Evolutionary conservation across 2,797 vertebrate genomes (phyloP).

Genomic region (Staurois parvus): DNA sequence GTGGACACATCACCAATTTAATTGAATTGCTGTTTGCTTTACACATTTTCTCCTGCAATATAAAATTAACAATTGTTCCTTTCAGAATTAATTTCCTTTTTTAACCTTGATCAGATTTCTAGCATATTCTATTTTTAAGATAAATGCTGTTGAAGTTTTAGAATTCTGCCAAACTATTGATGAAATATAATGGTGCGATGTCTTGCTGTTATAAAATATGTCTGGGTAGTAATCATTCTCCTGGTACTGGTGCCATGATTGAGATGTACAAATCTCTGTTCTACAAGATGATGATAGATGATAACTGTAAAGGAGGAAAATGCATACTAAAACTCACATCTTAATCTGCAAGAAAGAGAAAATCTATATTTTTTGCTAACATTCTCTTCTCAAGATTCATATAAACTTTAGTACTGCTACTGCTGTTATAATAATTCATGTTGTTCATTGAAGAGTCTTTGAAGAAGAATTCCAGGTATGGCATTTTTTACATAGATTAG

Average conservation of each 20-base stretch:
- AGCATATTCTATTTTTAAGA: neutral
- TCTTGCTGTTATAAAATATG: conserved; percentile 41
- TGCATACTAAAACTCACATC: neutral
- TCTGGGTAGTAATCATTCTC: conserved; percentile 28
- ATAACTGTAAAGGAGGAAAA: conserved; percentile 22
- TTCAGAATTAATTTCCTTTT: neutral
- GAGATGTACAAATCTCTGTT: conserved; percentile 25
- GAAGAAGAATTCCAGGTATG: neutral
- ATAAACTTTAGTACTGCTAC: neutral
- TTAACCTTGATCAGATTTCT: neutral
- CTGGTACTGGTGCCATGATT: conserved; percentile 13
- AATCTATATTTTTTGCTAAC: neutral
- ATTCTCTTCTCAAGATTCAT: neutral
- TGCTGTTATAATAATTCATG: neutral
- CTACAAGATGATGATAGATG: conserved; percentile 29
- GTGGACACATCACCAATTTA: neutral
- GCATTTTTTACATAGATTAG: too few species aligned
- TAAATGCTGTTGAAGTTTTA: conserved; percentile 30
- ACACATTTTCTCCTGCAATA: neutral
- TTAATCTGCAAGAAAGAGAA: neutral
- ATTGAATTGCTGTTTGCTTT: neutral
- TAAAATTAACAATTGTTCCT: neutral
- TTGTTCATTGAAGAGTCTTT: neutral
- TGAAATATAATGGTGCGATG: conserved; percentile 25
- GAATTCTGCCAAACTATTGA: conserved; percentile 22